Base-by-base conservation (phyloP, 2,797 vertebrate species). In the Muraenolepis orangiensis region DNA sequence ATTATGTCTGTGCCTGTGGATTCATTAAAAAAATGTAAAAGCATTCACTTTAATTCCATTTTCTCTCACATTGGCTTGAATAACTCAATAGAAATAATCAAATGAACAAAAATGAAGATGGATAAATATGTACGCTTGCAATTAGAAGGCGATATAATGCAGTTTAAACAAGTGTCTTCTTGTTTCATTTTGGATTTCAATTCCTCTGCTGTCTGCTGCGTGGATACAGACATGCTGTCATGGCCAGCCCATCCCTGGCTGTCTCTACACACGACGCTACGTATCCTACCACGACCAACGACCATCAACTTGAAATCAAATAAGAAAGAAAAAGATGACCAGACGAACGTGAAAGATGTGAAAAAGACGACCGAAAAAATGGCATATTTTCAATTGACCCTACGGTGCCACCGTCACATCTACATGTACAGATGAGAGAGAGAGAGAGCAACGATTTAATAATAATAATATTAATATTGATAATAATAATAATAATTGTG, bases 131-230 rank as follows among this genome's bases (percentile, higher is more conserved):
- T 70, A 74, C 66, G 64, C 20, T 69, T 77, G 70, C 46, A n/a
- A 70, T 81, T 78, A 80, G 78, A 87, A 83, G 64, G 83, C 77
- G 71, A 31, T 76, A 80, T 34, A 85, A 57, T 76, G 79, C 78
- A 82, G 46, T 16, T 51, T 74, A 77, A 57, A 61, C 64, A n/a
- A 71, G 30, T 78, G 69, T 71, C 84, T 13, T 31, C n/a, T n/a
- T n/a, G n/a, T 66, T 20, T 13, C 20, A 23, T n/a, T n/a, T 30
- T 6, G 13, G 46, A 12, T 23, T 40, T 10, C n/a, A 12, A 10
- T 31, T 23, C 73, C 13, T 70, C 69, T 78, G 72, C 69, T 78
- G 72, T 51, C 74, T 23, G n/a, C 14, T 23, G 71, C 61, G n/a
- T 36, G 74, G 23, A 74, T 70, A 31, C 10, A 77, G 26, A 31